Base-by-base conservation (phyloP, 1,140 invertebrate genomes). In the Drosophila elegans region DNA sequence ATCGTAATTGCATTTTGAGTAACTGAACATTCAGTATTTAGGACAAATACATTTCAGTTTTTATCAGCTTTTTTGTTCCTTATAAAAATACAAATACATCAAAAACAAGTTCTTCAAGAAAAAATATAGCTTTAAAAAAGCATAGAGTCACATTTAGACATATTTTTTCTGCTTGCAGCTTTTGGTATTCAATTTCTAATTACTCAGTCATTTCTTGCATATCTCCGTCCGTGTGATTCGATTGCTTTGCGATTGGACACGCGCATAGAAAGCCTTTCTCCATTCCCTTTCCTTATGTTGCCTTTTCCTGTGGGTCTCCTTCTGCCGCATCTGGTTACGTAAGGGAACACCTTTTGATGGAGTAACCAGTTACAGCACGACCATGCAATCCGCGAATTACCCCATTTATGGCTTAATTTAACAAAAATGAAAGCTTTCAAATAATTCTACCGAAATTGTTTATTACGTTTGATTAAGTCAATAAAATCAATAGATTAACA, bases 241-340 rank as follows among this genome's bases (percentile, higher is more conserved):
- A 83, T 73, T 61, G 69, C 68, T 63, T 74, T 68, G 39, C 55
- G 54, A 85, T 77, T 66, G 80, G 67, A 69, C 67, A 85, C 73
- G 73, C 82, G 69, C 51, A 77, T 52, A 60, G 36, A 71, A 57
- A 63, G 61, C 55, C 63, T 56, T 57, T 64, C 44, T 51, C 51
- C 49, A 39, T 49, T 61, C n/a, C 61, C 54, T 49, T 61, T 69
- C 44, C 38, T 38, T 34, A 3, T 25, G 16, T 27, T 36, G 53
- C 60, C 39, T 55, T 63, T 54, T 60, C 72, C 11, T 60, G 25
- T 41, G 45, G 61, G 39, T 4, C n/a, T n/a, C n/a, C n/a, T n/a
- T n/a, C 16, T 32, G 66, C 61, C 41, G 38, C 72, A 66, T 85
- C 76, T 69, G 67, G 84, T 86, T 75, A 57, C 67, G 44, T 38